Evolutionary conservation across 2,113 vertebrate species (phyloP), one percentile per base, ranked within the genome.

Genomic region (Promerops cafer): DNA sequence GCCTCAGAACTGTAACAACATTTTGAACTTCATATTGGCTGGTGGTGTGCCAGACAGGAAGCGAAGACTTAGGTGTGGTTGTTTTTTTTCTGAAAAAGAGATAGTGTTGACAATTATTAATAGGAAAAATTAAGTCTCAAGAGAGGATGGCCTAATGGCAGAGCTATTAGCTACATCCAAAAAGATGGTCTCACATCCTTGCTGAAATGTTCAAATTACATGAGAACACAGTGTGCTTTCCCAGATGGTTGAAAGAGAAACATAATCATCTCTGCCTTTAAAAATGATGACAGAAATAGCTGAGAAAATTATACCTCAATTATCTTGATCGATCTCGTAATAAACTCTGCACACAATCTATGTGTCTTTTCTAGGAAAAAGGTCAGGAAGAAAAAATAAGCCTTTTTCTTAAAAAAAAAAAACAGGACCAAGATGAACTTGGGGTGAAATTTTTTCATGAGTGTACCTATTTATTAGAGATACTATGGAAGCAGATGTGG

Each of bases 71-170:
- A 95, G 89, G 89, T 65, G 70, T 93, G 94, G 81, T 66, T 96
- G 65, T 13, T 94, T 89, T 78, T 75, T 93, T 97, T 94, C 61
- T 83, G 76, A 92, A 95, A 94, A 93, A 83, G 47, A 72, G 89
- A 91, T 91, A 91, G 90, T 81, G 90, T 95, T 97, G 96, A 86
- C 87, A 87, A 80, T 96, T 94, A 87, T 96, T 96, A 96, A 94
- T 88, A 68, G 93, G 80, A 94, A 97, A 94, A 97, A 89, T 94
- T 47, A 93, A 71, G 61, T 80, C 80, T 93, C 57, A 2, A 2
- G n/a, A 76, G 83, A 84, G 79, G 89, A 92, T 63, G 47, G 74
- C 65, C 93, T 96, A 91, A 97, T 81, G 89, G 54, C 90, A 96
- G 70, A 94, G 82, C 78, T 87, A 64, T 93, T 89, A 94, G 80